Evolutionary conservation across 2,113 vertebrate species (phyloP), one percentile per base, ranked within the genome.

Genomic region (Brachypteracias leptosomus): DNA sequence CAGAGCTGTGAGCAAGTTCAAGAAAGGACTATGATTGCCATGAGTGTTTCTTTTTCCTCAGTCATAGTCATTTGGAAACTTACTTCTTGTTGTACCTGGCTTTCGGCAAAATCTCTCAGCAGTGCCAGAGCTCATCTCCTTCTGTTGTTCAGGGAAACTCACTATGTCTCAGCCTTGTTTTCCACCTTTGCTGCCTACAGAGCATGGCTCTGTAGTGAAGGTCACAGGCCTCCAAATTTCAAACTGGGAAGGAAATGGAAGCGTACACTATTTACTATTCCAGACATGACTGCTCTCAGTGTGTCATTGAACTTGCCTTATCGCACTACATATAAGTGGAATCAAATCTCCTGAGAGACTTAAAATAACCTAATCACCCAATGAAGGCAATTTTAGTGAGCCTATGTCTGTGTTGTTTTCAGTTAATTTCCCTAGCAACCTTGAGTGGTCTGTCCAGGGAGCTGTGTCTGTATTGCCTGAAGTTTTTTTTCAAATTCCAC

Each of bases 281-380:
- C 88, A 87, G 90, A 72, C 4, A 1, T 0, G 2, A 38, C 38
- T 3, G 5, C 52, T 78, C 81, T 72, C 54, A 61, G 26, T 70
- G 10, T 65, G 54, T 63, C 74, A 20, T 5, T 88, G 42, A 65
- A 61, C 11, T 6, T 19, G 59, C 51, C 65, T 93, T 85, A 68
- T 65, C 6, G 0, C 0, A 0, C 40, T 58, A 5, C 5, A 1
- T 76, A 73, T 42, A 88, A 63, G 63, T 29, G 19, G 44, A 83
- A 63, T 20, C 55, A 46, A 91, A 83, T 88, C 85, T 83, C 82
- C 55, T 29, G 71, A 42, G 78, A 76, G 40, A 66, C 62, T 68
- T 72, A 55, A 93, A 95, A 74, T 40, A 62, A 62, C 33, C 22
- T 75, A 79, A 85, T 83, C 46, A 63, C 15, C 75, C 73, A 83